These are phyloP conservation scores for Diprion similis DNA, from an alignment of 1,140 invertebrate species.

Conservation along the genomic window DNA sequence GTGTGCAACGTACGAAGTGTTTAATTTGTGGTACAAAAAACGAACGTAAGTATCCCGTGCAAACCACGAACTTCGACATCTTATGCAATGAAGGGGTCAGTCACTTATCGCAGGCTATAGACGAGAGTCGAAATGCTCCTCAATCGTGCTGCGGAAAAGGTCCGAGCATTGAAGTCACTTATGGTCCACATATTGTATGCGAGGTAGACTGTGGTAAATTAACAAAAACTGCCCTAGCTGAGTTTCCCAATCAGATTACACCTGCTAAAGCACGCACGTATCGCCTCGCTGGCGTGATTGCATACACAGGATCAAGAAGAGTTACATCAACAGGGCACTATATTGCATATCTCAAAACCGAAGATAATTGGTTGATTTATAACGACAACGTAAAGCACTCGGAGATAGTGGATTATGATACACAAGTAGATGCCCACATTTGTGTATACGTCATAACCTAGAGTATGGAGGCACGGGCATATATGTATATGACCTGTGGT, in stretches of 20 bases:
- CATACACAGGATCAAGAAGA: neutral
- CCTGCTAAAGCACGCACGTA: neutral
- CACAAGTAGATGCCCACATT: neutral
- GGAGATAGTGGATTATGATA: neutral
- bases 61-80: constrained; percentile 1
- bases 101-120: constrained; percentile 2
- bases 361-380: constrained; percentile 1
- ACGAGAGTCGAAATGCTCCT: constrained; percentile 2
- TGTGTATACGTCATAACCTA: neutral
- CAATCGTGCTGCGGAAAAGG: neutral
- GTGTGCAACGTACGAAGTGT: neutral
- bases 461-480: neutral
- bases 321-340: constrained; percentile 2
- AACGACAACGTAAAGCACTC: neutral
- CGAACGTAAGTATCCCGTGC: neutral
- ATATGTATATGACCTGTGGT: neutral
- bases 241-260: neutral
- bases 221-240: neutral
- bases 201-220: neutral
- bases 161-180: constrained; percentile 1
- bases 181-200: neutral
- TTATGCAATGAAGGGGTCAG: constrained; percentile 1
- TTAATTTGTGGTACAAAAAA: neutral
- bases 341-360: neutral
- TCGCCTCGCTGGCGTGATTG: constrained; percentile 1